Conservation (phyloP, 2,888 invertebrate species). For the Phorcus lineatus region DNA sequence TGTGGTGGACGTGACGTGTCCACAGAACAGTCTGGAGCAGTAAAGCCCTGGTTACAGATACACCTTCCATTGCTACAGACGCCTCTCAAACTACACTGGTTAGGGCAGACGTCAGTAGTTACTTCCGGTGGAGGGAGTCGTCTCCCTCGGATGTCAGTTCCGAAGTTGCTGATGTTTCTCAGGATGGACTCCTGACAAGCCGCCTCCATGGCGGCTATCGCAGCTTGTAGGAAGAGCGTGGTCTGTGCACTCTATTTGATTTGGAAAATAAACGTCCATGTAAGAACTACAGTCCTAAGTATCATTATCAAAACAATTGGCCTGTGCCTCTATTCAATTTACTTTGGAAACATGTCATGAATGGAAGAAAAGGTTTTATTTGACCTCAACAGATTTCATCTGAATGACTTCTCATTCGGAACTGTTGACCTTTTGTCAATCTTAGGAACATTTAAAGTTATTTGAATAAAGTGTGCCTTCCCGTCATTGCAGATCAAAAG, state of each 20-base stretch:
- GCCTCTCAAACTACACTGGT: slow-evolving; percentile 39
- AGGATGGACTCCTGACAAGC: slow-evolving; percentile 34
- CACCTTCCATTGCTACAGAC: slow-evolving; percentile 34
- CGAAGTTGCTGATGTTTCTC: slow-evolving; percentile 32
- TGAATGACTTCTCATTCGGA: too few relatives aligned
- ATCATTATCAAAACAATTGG: too few relatives aligned
- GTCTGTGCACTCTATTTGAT: neutral
- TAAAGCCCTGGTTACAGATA: slow-evolving; percentile 31
- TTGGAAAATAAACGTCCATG: too few relatives aligned
- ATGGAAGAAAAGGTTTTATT: too few relatives aligned
- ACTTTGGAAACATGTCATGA: too few relatives aligned
- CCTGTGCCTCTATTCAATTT: too few relatives aligned
- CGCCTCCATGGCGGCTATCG: slow-evolving; percentile 31
- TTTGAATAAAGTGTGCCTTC: too few relatives aligned
- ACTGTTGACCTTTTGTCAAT: too few relatives aligned
- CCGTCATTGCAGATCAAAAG: too few relatives aligned
- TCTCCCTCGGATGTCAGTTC: slow-evolving; percentile 29
- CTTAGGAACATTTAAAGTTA: too few relatives aligned
- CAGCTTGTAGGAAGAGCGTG: slow-evolving; percentile 16
- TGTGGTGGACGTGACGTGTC: slow-evolving; percentile 17
- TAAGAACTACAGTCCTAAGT: too few relatives aligned
- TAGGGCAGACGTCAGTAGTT: slow-evolving; percentile 37
- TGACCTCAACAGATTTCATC: too few relatives aligned
- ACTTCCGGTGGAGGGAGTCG: slow-evolving; percentile 32
- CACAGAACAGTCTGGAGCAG: slow-evolving; percentile 37